Base-by-base conservation (phyloP, 2,797 vertebrate genomes). In the Ibycter americanus region DNA sequence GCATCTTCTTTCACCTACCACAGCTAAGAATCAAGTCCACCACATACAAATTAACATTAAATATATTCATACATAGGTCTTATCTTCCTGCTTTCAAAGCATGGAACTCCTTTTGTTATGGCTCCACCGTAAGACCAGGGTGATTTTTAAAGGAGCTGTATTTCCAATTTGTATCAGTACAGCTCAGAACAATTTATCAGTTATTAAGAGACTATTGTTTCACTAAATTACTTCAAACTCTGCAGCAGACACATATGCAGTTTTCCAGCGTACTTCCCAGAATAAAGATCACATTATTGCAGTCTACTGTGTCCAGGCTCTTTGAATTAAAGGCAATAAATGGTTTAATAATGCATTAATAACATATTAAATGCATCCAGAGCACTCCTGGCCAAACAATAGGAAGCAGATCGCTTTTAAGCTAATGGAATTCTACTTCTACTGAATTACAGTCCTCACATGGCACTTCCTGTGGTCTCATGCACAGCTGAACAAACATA, bases 221-320 rank as follows among this genome's bases (percentile, higher is more conserved):
- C 61, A 92, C n/a, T 76, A 26, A 74, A 83, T 46, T 61, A 91
- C n/a, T 87, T 56, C 58, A 90, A 74, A 88, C 26, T 73, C 81
- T 32, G 65, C 44, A 91, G 71, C 31, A 93, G 70, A 85, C 26
- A 74, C 4, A 52, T 18, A 79, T 0, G 1, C 4, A 78, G 21
- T 55, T 72, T 86, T 88, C 19, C 34, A 52, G 14, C 19, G 4
- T 40, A 72, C 15, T 84, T 87, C 62, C n/a, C 68, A 72, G 31
- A 94, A 81, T 9, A 91, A 72, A 56, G 32, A 84, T 55, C 19
- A 62, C 11, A 93, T 66, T 62, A 72, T 25, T 54, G 32, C 38
- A 62, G 27, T 32, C 34, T 71, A 36, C 34, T 0, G 0, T 29
- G 29, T 29, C 27, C 44, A 77, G 32, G 23, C 31, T 72, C 51